Evolutionary conservation across 2,888 invertebrate genomes (phyloP), one percentile per base, ranked within the genome.

Genomic region (Teleiodes luculella): DNA sequence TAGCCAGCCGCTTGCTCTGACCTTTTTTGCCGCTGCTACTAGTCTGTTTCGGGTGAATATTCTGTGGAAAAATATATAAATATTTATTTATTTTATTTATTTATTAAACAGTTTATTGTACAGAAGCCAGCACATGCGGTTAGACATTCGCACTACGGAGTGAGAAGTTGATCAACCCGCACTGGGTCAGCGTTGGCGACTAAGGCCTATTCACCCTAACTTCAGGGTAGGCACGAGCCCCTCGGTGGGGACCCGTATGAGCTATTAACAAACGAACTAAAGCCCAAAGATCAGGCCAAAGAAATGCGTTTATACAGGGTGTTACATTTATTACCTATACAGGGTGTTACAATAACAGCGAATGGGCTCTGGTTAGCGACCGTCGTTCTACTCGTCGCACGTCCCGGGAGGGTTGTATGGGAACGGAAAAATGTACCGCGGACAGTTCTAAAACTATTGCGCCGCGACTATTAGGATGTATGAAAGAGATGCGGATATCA

Each of bases 381-480:
- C 7, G 14, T 16, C 16, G 3, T 28, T 45, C 45, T 28, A 5
- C n/a, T 7, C 6, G 24, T 31, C 31, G 18, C 18, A 2, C 3
- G 14, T 13, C 31, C 46, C 46, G 14, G 11, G 31, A 16, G 31
- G 31, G 14, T 16, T 10, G 13, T 28, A 31, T 4, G 43, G 28
- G 16, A 16, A 20, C 16, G 31, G 20, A 51, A 56, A 46, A 46
- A 46, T 46, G 46, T 46, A 20, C 28, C 46, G 30, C 16, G 31
- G 16, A 16, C 16, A 30, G 46, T 46, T 46, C 46, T 31, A 16
- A n/a, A 46, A 46, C 31, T 46, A 46, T 46, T 31, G 31, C 31
- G 16, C 28, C n/a, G n/a, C n/a, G n/a, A n/a, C n/a, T n/a, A n/a
- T n/a, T n/a, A n/a, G n/a, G n/a, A n/a, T n/a, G n/a, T n/a, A n/a